Evolutionary conservation across 1,140 invertebrate genomes (phyloP).

Genomic region (Bombus fervidus): DNA sequence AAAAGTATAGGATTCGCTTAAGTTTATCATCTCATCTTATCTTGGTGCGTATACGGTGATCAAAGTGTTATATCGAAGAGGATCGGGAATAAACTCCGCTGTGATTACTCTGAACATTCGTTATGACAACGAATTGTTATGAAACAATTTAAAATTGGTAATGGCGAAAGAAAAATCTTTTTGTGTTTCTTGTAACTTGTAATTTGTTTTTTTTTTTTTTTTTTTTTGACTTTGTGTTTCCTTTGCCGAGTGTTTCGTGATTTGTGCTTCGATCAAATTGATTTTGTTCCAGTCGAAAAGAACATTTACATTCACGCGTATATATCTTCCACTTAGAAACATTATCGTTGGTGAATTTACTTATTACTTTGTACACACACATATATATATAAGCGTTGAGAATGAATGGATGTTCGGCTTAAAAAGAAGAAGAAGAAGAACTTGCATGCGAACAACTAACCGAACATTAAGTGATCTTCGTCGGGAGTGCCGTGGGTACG

Average conservation of each 20-base stretch:
- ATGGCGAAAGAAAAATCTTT: background rate
- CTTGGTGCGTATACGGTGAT: background rate
- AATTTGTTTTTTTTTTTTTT: no score
- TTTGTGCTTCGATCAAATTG: background rate
- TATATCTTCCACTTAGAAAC: background rate
- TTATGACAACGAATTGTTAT: background rate
- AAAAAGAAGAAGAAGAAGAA: slow-evolving; percentile 19
- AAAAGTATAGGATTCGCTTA: no score
- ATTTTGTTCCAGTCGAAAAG: background rate
- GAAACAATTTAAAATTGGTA: background rate
- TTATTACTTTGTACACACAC: background rate
- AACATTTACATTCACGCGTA: background rate
- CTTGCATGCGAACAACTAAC: background rate
- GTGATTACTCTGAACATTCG: background rate
- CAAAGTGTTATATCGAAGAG: background rate
- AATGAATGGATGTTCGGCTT: slow-evolving; percentile 11
- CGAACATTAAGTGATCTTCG: slow-evolving; percentile 11
- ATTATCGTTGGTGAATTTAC: background rate
- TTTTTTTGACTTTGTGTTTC: no score
- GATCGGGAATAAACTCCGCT: background rate
- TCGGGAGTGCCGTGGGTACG: slow-evolving; percentile 30
- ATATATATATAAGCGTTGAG: background rate
- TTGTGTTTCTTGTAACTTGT: background rate
- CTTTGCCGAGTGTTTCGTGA: background rate
- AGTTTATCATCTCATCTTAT: background rate